A percentile compares a stretch with the other conserved stretches of the same genome.
phyloP scores from a whole-genome alignment of 2,888 invertebrate species.

The Zaprionus lineosus region DNA sequence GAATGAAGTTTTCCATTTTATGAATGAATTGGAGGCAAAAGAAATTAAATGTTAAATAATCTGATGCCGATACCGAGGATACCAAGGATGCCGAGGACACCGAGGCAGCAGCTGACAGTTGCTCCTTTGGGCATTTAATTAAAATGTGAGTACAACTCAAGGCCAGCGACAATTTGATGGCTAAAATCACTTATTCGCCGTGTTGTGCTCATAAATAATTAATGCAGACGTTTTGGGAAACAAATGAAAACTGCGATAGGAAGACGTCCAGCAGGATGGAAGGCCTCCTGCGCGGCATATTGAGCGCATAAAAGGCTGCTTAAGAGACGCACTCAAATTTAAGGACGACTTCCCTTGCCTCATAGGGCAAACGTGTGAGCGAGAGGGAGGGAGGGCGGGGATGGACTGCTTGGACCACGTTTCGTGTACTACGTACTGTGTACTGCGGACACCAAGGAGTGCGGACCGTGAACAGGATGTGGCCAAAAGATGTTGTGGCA shows the following conservation, averaged over 20 bases:
- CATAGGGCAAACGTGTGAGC: constrained; percentile 16
- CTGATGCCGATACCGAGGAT: no score
- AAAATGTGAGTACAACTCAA: constrained; percentile 45
- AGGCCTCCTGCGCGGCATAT: constrained; percentile 56
- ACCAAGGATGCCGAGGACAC: no score
- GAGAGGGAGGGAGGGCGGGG: background rate
- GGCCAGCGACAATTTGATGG: constrained; percentile 32
- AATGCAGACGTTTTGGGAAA: constrained; percentile 52
- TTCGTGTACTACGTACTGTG: no score
- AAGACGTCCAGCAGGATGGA: constrained; percentile 5
- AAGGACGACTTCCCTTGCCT: no score
- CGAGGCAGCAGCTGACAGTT: background rate
- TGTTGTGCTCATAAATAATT: constrained; percentile 73
- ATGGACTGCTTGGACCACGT: no score
- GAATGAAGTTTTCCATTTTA: no score
- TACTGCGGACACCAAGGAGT: no score
- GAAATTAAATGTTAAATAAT: background rate
- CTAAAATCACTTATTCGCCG: constrained; percentile 65
- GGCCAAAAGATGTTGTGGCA: constrained; percentile 54
- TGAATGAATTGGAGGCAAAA: no score
- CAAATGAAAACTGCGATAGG: constrained; percentile 57
- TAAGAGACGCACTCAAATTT: constrained; percentile 57
- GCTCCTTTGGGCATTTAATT: constrained; percentile 40
- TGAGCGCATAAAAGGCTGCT: constrained; percentile 66
- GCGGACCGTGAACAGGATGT: constrained; percentile 45